phyloP scores from a whole-genome alignment of 2,113 vertebrate genomes.

The Lepisosteus oculatus region DNA sequence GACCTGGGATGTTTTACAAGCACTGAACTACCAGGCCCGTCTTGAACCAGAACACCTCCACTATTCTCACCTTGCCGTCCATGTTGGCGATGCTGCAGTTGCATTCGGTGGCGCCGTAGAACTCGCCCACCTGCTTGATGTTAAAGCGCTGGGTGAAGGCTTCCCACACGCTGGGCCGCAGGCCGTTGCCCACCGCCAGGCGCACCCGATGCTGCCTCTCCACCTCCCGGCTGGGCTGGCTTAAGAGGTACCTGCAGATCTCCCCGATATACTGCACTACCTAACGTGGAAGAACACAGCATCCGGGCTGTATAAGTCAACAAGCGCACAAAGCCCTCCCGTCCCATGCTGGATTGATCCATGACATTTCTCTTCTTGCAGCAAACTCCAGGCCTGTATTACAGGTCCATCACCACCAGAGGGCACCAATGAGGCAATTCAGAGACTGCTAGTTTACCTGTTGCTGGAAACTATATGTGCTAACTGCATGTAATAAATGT shows the following conservation, averaged over 20 bases:
- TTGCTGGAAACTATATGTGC: too few relatives aligned
- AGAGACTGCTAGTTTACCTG: too few relatives aligned
- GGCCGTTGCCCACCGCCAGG: conserved; percentile 80
- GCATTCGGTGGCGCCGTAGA: conserved; percentile 89
- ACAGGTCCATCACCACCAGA: too few relatives aligned
- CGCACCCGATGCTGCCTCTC: conserved; percentile 72
- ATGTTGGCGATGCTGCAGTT: conserved; percentile 90
- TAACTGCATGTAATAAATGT: too few relatives aligned
- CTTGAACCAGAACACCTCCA: not conserved
- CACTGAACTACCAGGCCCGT: too few relatives aligned
- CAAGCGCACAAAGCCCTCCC: too few relatives aligned
- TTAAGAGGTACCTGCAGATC: conserved; percentile 84
- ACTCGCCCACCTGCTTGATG: conserved; percentile 77
- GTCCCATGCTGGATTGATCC: too few relatives aligned
- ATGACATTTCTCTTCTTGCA: too few relatives aligned
- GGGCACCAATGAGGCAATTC: too few relatives aligned
- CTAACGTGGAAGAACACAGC: conserved; percentile 41
- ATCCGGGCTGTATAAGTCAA: too few relatives aligned
- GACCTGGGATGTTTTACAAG: too few relatives aligned
- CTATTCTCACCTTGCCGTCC: conserved; percentile 75
- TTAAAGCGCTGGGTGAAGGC: conserved; percentile 77
- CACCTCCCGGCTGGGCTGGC: conserved; percentile 60
- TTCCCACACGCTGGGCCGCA: conserved; percentile 79
- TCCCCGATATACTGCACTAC: conserved; percentile 89
- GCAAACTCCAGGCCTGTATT: too few relatives aligned